Conservation (phyloP, 2,888 invertebrate species). For the Abscondita cerata region DNA sequence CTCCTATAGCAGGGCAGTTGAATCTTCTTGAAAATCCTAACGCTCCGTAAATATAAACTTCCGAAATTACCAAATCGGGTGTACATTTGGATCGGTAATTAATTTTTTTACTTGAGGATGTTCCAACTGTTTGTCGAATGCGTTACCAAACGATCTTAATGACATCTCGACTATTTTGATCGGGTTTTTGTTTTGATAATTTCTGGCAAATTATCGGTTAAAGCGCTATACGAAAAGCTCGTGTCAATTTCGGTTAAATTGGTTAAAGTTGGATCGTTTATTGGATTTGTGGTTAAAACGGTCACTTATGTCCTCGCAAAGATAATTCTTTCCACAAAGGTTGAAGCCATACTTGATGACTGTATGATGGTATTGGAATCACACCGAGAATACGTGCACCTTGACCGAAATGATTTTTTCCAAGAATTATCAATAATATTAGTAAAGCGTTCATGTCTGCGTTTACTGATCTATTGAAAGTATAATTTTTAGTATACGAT, state of each 20-base stretch:
- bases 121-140: conserved; percentile 22
- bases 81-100: conserved; percentile 51
- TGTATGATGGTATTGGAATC: conserved; percentile 58
- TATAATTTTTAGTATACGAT: no score
- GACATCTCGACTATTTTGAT: conserved; percentile 21
- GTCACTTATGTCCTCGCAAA: conserved; percentile 60
- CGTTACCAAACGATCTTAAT: background rate
- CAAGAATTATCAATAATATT: no score
- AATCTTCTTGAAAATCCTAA: conserved; percentile 64
- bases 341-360: conserved; percentile 61
- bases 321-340: conserved; percentile 58
- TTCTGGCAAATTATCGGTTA: conserved; percentile 1
- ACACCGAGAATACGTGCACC: conserved; percentile 57
- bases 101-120: conserved; percentile 47
- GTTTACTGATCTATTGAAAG: no score
- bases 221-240: conserved; percentile 47
- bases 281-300: conserved; percentile 57
- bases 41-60: conserved; percentile 61
- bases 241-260: conserved; percentile 58
- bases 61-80: conserved; percentile 65
- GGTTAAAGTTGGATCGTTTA: conserved; percentile 52
- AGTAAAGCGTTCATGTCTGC: no score
- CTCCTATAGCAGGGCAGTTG: conserved; percentile 62
- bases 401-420: no score
- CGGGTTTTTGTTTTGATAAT: background rate